phyloP scores from a whole-genome alignment of 2,888 invertebrate genomes.

The Petrolisthes manimaculis region DNA sequence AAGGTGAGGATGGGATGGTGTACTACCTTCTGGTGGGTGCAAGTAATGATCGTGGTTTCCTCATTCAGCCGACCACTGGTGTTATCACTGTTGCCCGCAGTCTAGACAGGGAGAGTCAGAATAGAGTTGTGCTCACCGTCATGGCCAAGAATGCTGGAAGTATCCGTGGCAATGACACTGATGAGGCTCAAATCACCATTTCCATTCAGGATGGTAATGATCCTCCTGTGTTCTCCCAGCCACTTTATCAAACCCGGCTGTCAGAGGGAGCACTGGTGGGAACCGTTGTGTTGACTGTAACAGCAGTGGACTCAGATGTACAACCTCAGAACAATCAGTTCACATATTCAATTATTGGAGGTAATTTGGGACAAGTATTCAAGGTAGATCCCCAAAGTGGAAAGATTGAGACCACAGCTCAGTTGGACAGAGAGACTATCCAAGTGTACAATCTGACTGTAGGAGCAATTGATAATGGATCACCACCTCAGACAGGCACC shows the following conservation, averaged over 20 bases:
- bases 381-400: slow-evolving; percentile 90
- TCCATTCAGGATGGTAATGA: slow-evolving; percentile 96
- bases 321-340: slow-evolving; percentile 92
- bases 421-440: slow-evolving; percentile 84
- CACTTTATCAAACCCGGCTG: slow-evolving; percentile 82
- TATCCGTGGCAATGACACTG: slow-evolving; percentile 93
- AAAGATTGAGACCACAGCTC: slow-evolving; percentile 78
- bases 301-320: slow-evolving; percentile 92
- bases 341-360: slow-evolving; percentile 88
- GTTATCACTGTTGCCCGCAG: slow-evolving; percentile 85
- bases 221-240: slow-evolving; percentile 90
- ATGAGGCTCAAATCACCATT: slow-evolving; percentile 93
- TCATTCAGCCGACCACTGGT: slow-evolving; percentile 86
- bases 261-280: slow-evolving; percentile 85
- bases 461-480: slow-evolving; percentile 89
- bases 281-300: slow-evolving; percentile 81
- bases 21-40: slow-evolving; percentile 93
- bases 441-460: slow-evolving; percentile 82
- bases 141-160: slow-evolving; percentile 95
- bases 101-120: slow-evolving; percentile 89
- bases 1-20: slow-evolving; percentile 87
- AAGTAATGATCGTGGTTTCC: slow-evolving; percentile 91
- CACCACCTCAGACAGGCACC: slow-evolving; percentile 92
- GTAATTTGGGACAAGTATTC: slow-evolving; percentile 85
- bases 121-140: slow-evolving; percentile 88